These are phyloP conservation scores for Caenorhabditis sinica DNA, from an alignment of 2,888 invertebrate species.

Conservation along the genomic window DNA sequence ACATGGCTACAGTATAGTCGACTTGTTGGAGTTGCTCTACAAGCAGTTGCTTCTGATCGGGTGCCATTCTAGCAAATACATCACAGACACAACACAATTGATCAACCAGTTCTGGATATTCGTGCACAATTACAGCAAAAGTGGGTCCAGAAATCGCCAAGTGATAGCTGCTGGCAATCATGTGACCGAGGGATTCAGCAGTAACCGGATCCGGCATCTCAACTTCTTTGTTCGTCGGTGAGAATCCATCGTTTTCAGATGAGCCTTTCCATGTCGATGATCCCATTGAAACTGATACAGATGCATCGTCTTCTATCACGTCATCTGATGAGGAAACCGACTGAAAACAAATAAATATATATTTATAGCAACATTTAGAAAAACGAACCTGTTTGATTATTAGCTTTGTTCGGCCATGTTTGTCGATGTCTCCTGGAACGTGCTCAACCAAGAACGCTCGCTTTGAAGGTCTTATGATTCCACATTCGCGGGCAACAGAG, in stretches of 20 bases:
- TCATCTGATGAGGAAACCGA: slow-evolving; percentile 74
- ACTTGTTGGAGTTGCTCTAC: slow-evolving; percentile 74
- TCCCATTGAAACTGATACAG: slow-evolving; percentile 51
- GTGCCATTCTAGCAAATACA: slow-evolving; percentile 85
- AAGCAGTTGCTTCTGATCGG: slow-evolving; percentile 89
- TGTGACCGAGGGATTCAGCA: slow-evolving; percentile 31
- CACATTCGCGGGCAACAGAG: slow-evolving; percentile 93
- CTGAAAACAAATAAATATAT: slow-evolving; percentile 39
- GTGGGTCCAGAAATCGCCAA: slow-evolving; percentile 76
- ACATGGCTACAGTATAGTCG: slow-evolving; percentile 85
- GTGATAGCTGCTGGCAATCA: slow-evolving; percentile 65
- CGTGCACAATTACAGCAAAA: slow-evolving; percentile 78
- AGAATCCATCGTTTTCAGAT: slow-evolving; percentile 21
- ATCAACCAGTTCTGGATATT: slow-evolving; percentile 81
- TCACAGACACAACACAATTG: slow-evolving; percentile 82
- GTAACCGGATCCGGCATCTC: slow-evolving; percentile 14
- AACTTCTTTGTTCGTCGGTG: slow-evolving; percentile 23
- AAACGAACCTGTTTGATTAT: slow-evolving; percentile 67
- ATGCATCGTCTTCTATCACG: slow-evolving; percentile 70
- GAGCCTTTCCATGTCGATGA: slow-evolving; percentile 56
- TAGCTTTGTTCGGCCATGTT: slow-evolving; percentile 68
- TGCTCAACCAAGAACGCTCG: slow-evolving; percentile 76
- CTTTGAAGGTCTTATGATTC: slow-evolving; percentile 83
- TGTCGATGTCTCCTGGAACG: slow-evolving; percentile 65
- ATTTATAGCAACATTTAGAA: background rate